Evolutionary conservation across 2,888 invertebrate species (phyloP), one percentile per base, ranked within the genome.

Genomic region (Criorhina ranunculi): DNA sequence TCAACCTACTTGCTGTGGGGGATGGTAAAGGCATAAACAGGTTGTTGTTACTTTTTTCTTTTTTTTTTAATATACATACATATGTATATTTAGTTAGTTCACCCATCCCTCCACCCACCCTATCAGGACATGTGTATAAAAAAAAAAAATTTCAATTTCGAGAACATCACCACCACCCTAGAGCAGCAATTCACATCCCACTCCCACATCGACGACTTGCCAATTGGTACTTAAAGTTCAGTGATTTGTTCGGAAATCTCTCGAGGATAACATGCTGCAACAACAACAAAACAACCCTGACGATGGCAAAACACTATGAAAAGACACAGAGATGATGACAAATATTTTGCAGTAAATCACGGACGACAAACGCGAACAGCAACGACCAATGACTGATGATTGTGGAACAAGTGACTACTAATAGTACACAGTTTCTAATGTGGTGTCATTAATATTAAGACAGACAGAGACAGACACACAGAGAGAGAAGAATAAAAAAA

Each of bases 401-500:
- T 75, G 35, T 46, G 73, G 57, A 83, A 83, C 78, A 73, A 83
- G 73, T 79, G 73, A 67, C 78, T 79, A 57, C 83, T 62, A 79
- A 79, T 78, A 79, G 67, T 49, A 79, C 73, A 69, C 69, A 57
- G 62, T 75, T 83, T 79, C 67, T 75, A 73, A 83, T 83, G 79
- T 40, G 35, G 8, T 44, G 51, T 64, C 73, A 83, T 83, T 79
- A 73, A 83, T 79, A 69, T 73, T 75, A 33, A 55, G 12, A 19
- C 46, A 64, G 31, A 57, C 7, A 49, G 1, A 49, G 6, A 17
- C 5, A 9, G 9, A 42, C 35, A 11, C 15, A 49, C 12, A 44
- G 12, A 46, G 19, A 8, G 19, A 12, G 5, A 33, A n/a, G n/a
- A n/a, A n/a, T n/a, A n/a, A 11, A 60, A 33, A 37, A 76, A 24